Conservation (phyloP, 2,797 vertebrate species). For the Myotis vivesi region DNA sequence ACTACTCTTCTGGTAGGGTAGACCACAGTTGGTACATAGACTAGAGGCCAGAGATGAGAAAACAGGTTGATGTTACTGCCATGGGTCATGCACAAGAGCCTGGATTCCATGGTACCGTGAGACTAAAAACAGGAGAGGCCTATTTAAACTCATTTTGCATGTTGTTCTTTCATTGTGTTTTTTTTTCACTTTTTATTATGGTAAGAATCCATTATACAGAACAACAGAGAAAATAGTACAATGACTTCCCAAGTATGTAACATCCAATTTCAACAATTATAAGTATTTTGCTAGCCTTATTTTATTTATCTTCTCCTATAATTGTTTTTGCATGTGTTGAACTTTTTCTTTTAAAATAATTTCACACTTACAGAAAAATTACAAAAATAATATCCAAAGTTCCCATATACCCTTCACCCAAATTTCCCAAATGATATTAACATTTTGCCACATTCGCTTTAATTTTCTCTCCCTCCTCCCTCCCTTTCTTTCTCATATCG, state of each 20-base stretch:
- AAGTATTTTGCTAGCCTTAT: not conserved
- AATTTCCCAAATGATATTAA: constrained; percentile 11
- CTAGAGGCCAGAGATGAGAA: not conserved
- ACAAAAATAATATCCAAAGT: not conserved
- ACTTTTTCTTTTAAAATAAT: constrained; percentile 35
- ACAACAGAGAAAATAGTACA: not conserved
- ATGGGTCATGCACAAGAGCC: not conserved
- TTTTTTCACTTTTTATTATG: not conserved
- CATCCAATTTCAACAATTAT: not conserved
- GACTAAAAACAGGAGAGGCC: not conserved
- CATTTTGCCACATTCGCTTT: not conserved
- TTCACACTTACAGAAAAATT: constrained; percentile 23
- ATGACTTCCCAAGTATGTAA: not conserved
- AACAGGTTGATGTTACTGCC: not conserved
- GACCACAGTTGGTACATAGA: not conserved
- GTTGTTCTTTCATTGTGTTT: not conserved
- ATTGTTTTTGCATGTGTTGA: not conserved
- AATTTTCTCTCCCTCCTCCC: not conserved
- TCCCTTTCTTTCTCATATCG: not conserved
- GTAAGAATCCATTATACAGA: not conserved
- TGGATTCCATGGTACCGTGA: not conserved
- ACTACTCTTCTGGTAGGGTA: not conserved
- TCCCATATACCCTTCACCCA: not conserved
- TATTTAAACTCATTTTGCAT: not conserved
- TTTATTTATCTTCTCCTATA: not conserved